Base-by-base conservation (phyloP, 2,888 invertebrate genomes). In the Caradrina kadenii region DNA sequence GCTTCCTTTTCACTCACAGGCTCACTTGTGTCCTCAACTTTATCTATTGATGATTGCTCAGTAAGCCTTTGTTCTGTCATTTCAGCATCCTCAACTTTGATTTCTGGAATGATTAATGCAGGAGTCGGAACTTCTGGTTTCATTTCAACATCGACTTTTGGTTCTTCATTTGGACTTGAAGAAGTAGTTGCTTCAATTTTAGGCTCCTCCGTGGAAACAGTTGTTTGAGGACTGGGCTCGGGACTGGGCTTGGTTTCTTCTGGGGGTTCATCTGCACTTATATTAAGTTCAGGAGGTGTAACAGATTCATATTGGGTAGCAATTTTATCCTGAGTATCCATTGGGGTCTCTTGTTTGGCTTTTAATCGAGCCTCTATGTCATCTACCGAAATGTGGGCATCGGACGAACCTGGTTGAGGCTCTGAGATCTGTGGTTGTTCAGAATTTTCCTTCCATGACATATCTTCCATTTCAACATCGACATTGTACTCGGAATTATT, bases 381-480 rank as follows among this genome's bases (percentile, higher is more conserved):
- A 80, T 94, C 93, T 22, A 93, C 92, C 50, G 93, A 90, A 69
- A 95, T 93, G 68, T 93, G 94, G 35, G 92, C 87, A 67, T 95
- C 95, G 6, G 95, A 94, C 15, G 94, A 95, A 52, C 94, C 87
- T 10, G 95, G 94, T 68, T 96, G 94, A 17, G 93, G 95, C 86
- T 93, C 93, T 50, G 86, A 82, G 54, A 80, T 91, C 69, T 89
- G 89, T 56, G 86, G 87, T 61, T 91, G 90, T 52, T 92, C 92
- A 69, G 89, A 80, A 80, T 90, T 93, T 63, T 95, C 94, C 77
- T 96, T 96, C 94, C 96, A 95, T 22, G 96, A 92, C 91, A 95
- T 92, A 73, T 96, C 96, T 86, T 96, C 96, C 96, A 96, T 96
- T 87, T 96, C 96, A 87, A 95, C 96, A 87, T 93, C 97, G 85